phyloP scores from a whole-genome alignment of 2,888 invertebrate genomes.

The Elysia crispata region DNA sequence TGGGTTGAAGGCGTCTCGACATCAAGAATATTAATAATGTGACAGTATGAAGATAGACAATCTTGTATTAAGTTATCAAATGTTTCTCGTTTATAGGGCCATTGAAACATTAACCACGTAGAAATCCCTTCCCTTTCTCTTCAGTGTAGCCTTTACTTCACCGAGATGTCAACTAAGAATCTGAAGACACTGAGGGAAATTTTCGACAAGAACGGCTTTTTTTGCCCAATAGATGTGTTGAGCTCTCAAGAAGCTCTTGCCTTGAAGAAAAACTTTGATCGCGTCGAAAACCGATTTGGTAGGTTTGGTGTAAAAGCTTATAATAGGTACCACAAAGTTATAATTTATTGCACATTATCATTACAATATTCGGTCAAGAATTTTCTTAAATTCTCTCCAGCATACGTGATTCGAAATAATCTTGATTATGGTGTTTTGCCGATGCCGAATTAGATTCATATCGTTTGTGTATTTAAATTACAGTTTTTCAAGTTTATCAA shows the following conservation, averaged over 20 bases:
- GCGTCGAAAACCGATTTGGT: slow-evolving; percentile 56
- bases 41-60: no score
- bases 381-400: no score
- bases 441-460: no score
- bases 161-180: slow-evolving; percentile 21
- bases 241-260: slow-evolving; percentile 50
- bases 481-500: no score
- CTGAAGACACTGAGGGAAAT: slow-evolving; percentile 15
- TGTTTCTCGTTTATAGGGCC: no score
- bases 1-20: background rate
- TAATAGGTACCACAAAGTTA: background rate
- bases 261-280: slow-evolving; percentile 53
- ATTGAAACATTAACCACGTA: no score
- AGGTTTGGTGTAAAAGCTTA: background rate
- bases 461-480: no score
- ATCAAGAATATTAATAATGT: background rate
- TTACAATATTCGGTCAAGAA: no score
- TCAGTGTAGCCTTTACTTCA: background rate
- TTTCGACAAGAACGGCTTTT: slow-evolving; percentile 56
- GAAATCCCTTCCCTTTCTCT: background rate
- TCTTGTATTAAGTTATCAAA: no score
- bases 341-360: no score
- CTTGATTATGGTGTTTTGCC: no score
- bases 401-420: no score
- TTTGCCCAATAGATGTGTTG: slow-evolving; percentile 53